Base-by-base conservation (phyloP, 2,797 vertebrate species). In the Columba guinea region DNA sequence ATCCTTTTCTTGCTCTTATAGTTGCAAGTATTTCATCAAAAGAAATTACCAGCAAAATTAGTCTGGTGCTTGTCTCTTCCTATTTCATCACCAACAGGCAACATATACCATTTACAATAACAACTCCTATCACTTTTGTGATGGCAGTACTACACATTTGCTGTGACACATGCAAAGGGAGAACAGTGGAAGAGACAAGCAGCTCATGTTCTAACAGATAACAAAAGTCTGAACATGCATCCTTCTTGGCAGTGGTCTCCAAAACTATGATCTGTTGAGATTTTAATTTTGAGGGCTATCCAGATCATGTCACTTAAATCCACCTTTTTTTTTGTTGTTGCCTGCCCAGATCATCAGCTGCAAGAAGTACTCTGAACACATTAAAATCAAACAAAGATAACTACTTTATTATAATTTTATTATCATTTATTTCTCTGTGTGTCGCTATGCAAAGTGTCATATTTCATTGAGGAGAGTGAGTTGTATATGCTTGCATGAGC, bases 11-110 rank as follows among this genome's bases (percentile, higher is more conserved):
- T 94, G 90, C 58, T 80, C 64, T 82, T 79, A 21, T 58, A 55
- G 60, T 90, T 92, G 68, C 58, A 85, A 96, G 51, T 95, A 80
- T 78, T 87, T 97, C 76, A 91, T 90, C 90, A 96, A 85, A 97
- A 94, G 71, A 94, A 92, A 95, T 96, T 75, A 93, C 58, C 86
- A 85, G 86, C 81, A 93, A 90, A 60, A 87, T 92, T 89, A 80
- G 81, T 96, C 91, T 94, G 91, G 86, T 93, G 60, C 84, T 93
- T 94, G 87, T 95, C 94, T 2, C 64, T 90, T 85, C 62, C 55
- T 46, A 75, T 95, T 89, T 68, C n/a, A 53, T 94, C 92, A 75
- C 10, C 58, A 17, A 7, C 53, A 52, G 2, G 10, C 84, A 90
- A 62, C 0, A 0, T 56, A 41, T 34, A 96, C 86, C 68, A 28